Evolutionary conservation across 2,888 invertebrate species (phyloP).

Genomic region (Drosophila paracracens): DNA sequence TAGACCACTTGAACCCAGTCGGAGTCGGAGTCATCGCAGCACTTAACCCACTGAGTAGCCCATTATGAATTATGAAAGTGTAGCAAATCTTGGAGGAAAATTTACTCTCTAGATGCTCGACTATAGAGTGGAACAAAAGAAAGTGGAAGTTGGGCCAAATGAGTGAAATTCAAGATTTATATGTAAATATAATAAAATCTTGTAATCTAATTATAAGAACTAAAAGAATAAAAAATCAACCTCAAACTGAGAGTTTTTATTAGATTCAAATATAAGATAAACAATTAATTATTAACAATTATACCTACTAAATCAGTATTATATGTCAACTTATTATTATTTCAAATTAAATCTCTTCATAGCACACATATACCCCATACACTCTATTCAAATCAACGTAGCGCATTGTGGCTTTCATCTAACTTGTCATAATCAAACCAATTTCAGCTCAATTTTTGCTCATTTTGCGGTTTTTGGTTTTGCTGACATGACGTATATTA

Average conservation of each 20-base stretch:
- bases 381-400: conserved; percentile 9
- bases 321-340: rapidly evolving
- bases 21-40: conserved; percentile 21
- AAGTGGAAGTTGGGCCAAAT: conserved; percentile 12
- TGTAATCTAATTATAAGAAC: neutral
- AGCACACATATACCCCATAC: neutral
- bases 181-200: too few relatives aligned
- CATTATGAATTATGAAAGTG: conserved; percentile 55
- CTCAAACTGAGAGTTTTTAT: rapidly evolving
- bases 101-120: conserved; percentile 18
- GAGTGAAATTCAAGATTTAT: neutral
- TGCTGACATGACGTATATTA: conserved; percentile 21
- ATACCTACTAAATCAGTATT: neutral
- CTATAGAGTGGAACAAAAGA: conserved; percentile 8
- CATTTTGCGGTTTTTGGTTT: conserved; percentile 59
- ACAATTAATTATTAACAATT: neutral
- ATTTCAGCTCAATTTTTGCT: conserved; percentile 50
- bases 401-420: conserved; percentile 33
- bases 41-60: conserved; percentile 60
- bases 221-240: neutral
- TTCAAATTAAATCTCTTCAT: too few relatives aligned
- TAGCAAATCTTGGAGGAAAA: conserved; percentile 38
- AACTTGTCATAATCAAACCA: conserved; percentile 36
- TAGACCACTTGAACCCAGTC: conserved; percentile 72
- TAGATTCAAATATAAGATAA: neutral